Evolutionary conservation across 2,888 invertebrate species (phyloP), one percentile per base, ranked within the genome.

Genomic region (Plebejus argus): DNA sequence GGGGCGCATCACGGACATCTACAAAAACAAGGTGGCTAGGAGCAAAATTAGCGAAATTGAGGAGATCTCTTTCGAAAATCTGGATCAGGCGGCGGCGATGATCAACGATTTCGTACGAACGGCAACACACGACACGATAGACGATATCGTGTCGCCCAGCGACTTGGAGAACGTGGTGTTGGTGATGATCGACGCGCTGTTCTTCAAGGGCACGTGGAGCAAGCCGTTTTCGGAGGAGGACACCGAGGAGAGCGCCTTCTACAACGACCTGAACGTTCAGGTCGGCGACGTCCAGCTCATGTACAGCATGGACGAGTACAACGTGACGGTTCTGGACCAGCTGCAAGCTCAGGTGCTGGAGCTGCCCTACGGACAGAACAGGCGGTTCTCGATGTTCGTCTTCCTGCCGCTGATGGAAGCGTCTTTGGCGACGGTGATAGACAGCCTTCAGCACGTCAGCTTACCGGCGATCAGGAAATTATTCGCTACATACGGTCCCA

Each of bases 311-410:
- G 84, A 82, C 4, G 15, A 76, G 0, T 90, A 89, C 53, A 87
- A 90, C 4, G 18, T 84, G 0, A 83, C 84, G 3, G 10, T 20
- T 0, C 66, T 92, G 0, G 77, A 82, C 0, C 81, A 81, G 56
- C 82, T 94, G 12, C 79, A 86, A 3, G 88, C 92, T 0, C 81
- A 79, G 23, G 88, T 93, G 0, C 53, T 93, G 4, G 91, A 94
- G 80, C 78, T 94, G 7, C 92, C 92, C 0, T 94, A 91, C 58
- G 91, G 89, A 0, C 81, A 86, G 0, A 84, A 83, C 0, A 83
- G 83, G 15, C 92, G 94, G 77, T 94, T 95, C 78, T 95, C 95
- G 0, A 96, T 97, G 96, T 86, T 96, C 7, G 83, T 96, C 3
- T 88, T 96, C 79, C 83, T 96, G 45, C 97, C 97, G 0, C 85